Conservation (phyloP, 1,140 invertebrate species). For the Leptinotarsa texana region DNA sequence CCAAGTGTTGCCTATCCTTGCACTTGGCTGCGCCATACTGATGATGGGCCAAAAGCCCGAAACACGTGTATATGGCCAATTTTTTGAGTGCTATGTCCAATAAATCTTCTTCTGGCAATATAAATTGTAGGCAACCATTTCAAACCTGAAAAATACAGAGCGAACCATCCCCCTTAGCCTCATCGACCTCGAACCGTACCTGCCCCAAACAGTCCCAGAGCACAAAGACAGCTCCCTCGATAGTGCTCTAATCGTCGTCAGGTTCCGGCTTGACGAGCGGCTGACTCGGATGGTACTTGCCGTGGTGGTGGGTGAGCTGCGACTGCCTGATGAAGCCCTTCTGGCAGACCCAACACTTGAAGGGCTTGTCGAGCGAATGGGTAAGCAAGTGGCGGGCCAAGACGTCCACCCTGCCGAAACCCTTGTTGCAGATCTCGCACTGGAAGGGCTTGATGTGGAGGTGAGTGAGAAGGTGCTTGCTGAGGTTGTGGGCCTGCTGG, state of each 20-base stretch:
- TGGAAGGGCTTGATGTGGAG: constrained; percentile 81
- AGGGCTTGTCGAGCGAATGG: constrained; percentile 47
- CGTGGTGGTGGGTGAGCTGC: constrained; percentile 33
- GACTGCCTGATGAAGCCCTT: constrained; percentile 47
- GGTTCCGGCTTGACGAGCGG: not conserved
- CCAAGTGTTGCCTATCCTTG: no score
- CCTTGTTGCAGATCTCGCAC: constrained; percentile 65
- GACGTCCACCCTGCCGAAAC: constrained; percentile 48
- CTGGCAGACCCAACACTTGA: constrained; percentile 43
- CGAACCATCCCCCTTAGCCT: not conserved
- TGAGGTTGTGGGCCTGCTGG: constrained; percentile 83
- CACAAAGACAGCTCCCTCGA: not conserved
- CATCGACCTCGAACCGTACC: not conserved
- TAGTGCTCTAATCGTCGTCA: not conserved
- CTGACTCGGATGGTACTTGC: constrained; percentile 27
- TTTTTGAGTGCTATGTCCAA: no score
- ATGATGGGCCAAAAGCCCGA: no score
- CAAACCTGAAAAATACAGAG: not conserved
- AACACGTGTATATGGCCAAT: no score
- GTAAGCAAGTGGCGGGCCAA: constrained; percentile 51
- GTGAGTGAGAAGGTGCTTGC: constrained; percentile 81
- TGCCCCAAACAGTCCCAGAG: no score
- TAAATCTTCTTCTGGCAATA: no score
- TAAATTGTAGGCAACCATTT: not conserved
- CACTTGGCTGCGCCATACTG: no score